Conservation (phyloP, 2,113 vertebrate genomes). For the Microcebus lehilahytsara region DNA sequence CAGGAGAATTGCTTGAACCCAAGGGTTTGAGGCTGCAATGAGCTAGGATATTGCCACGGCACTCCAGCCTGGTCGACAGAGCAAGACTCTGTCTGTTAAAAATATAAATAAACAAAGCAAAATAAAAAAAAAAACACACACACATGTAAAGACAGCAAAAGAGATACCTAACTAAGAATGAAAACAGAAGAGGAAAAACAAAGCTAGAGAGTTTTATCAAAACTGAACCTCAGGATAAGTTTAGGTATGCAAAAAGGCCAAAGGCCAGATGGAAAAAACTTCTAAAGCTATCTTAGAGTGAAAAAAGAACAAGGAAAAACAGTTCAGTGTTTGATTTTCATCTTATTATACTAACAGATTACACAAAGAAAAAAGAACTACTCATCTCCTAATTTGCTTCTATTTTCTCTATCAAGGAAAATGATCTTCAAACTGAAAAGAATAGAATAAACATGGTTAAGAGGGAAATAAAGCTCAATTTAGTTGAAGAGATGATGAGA, state of each 20-base stretch:
- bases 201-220: background rate
- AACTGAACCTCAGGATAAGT: background rate
- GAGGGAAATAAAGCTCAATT: slow-evolving; percentile 60
- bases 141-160: background rate
- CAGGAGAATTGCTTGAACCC: too few relatives aligned
- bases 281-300: background rate
- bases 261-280: background rate
- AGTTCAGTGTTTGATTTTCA: slow-evolving; percentile 25
- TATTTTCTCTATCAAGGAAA: slow-evolving; percentile 64
- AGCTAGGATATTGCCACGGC: too few relatives aligned
- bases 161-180: background rate
- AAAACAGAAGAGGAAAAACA: background rate
- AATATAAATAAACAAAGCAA: too few relatives aligned
- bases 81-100: too few relatives aligned
- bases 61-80: too few relatives aligned
- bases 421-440: slow-evolving; percentile 52
- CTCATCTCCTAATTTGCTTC: slow-evolving; percentile 61
- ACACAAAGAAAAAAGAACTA: slow-evolving; percentile 35
- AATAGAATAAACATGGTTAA: slow-evolving; percentile 60
- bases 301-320: background rate
- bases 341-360: slow-evolving; percentile 48
- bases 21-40: too few relatives aligned
- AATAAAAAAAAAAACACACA: too few relatives aligned
- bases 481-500: slow-evolving; percentile 52
- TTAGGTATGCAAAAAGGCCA: background rate